Conservation (phyloP, 2,113 vertebrate genomes). For the Megaptera novaeangliae region DNA sequence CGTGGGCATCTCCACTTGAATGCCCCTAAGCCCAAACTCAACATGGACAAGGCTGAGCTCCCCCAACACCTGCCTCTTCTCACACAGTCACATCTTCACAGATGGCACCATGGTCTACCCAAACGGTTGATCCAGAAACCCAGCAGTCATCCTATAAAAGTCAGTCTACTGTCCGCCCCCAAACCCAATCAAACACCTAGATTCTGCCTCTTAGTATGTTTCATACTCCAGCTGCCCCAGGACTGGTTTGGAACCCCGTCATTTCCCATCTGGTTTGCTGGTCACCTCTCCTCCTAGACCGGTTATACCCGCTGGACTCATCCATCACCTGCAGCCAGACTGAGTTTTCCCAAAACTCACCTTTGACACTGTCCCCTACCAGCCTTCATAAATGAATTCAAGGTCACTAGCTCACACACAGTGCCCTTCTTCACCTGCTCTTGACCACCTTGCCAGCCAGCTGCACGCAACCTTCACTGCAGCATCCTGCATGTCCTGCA, state of each 20-base stretch:
- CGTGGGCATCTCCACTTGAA: neutral
- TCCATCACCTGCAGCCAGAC: too few species aligned
- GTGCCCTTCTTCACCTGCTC: neutral
- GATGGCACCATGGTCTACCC: neutral
- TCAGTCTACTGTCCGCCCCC: neutral
- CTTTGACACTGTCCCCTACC: too few species aligned
- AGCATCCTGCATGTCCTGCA: neutral
- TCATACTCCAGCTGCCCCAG: neutral
- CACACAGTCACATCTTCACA: neutral
- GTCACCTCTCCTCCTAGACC: neutral
- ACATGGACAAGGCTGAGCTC: neutral
- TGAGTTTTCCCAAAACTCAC: neutral
- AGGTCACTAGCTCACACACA: neutral
- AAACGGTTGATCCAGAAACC: neutral
- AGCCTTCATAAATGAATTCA: neutral
- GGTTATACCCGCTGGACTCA: fast-evolving
- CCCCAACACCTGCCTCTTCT: neutral
- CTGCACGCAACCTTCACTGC: neutral
- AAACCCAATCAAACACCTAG: neutral
- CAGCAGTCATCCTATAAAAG: neutral
- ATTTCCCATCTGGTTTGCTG: neutral
- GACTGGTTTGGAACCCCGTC: neutral
- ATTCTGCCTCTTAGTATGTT: neutral
- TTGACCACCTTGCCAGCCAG: neutral
- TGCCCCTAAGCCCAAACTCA: neutral